Percentiles rank a stretch among this genome's conserved stretches.
Conservation (phyloP, 2,888 invertebrate species). For the Incurvaria masculella region DNA sequence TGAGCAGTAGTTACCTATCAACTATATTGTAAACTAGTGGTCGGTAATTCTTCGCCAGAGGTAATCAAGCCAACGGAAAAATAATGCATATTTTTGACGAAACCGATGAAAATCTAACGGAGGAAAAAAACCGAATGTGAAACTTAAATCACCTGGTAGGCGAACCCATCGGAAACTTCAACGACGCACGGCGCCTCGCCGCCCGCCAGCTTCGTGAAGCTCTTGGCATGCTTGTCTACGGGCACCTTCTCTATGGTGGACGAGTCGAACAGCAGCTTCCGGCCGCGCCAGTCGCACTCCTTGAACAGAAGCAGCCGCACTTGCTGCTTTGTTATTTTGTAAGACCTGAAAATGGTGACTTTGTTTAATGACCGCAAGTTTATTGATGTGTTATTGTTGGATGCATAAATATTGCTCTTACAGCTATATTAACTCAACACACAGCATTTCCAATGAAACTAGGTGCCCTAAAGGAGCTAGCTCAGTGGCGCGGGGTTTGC, state of each 20-base stretch:
- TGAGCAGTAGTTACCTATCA: no score
- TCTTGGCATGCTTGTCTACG: conserved; percentile 40
- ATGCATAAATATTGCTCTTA: neutral
- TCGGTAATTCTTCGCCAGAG: no score
- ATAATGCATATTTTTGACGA: no score
- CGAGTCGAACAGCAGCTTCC: conserved; percentile 82
- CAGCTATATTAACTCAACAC: no score
- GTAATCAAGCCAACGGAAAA: no score
- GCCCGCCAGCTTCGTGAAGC: conserved; percentile 26
- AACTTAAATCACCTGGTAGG: conserved; percentile 63
- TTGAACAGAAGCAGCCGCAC: conserved; percentile 79
- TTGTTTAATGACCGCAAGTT: neutral
- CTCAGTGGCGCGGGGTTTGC: no score
- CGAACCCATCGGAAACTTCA: conserved; percentile 62
- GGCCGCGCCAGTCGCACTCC: conserved; percentile 81
- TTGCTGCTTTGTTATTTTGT: conserved; percentile 67
- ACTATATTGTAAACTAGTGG: no score
- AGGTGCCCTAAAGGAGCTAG: no score
- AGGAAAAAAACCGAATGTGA: no score
- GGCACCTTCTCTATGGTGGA: conserved; percentile 61
- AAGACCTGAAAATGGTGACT: conserved; percentile 37
- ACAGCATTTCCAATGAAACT: no score
- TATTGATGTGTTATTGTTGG: neutral
- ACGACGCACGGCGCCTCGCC: conserved; percentile 40
- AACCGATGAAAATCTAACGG: no score